Base-by-base conservation (phyloP, 2,113 vertebrate genomes). In the Oreotrochilus melanogaster region DNA sequence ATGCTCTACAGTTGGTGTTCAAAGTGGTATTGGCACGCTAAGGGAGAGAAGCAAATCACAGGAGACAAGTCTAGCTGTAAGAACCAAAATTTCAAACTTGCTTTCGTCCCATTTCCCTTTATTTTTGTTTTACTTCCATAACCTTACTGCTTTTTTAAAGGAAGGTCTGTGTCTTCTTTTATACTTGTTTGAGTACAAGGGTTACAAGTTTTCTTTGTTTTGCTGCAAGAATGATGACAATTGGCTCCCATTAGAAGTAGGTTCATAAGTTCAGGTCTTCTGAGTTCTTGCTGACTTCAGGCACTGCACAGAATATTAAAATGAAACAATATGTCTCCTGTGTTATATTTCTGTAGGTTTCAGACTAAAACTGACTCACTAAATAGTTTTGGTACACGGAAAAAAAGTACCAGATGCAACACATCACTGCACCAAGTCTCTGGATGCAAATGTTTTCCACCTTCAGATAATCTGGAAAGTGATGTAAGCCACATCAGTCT, bases 191-290 rank as follows among this genome's bases (percentile, higher is more conserved):
- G 45, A 89, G 39, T 78, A 51, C 35, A 81, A 75, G 45, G 27
- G 24, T 47, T 79, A 75, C 45, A 33, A 14, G 24, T 64, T 73
- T 67, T 70, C 37, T 91, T 72, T 70, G 35, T 64, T 96, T 94
- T 88, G 18, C 57, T 93, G 48, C 30, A 56, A 69, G 82, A 79
- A 43, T 37, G 11, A 71, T 69, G 74, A 53, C 67, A 89, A 87
- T 51, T 72, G 51, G 17, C 24, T 96, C 21, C 64, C 78, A 31
- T 66, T 93, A 93, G 79, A 58, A 86, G 83, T 42, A 91, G 53
- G 74, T 92, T 96, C 96, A 94, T 65, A 88, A 93, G 60, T 88
- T 97, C 92, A 96, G 33, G 50, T 72, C 24, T 95, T 94, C 60
- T 83, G 58, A 81, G 86, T 25, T 87, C 50, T 92, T 87, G 31